Conservation (phyloP, 2,113 vertebrate genomes). For the Carassius gibelio region DNA sequence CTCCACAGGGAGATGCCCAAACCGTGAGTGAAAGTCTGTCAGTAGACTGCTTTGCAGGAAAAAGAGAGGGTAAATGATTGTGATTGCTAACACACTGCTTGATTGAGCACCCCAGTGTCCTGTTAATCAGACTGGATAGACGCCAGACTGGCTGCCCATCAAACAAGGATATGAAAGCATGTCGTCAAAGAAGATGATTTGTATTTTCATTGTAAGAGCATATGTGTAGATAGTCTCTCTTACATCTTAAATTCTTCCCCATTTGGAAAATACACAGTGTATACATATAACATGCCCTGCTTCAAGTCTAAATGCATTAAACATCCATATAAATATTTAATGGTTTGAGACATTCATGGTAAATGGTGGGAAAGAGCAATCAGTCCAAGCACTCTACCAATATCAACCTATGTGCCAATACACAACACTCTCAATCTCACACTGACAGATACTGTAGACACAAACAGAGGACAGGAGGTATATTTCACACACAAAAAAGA, state of each 20-base stretch:
- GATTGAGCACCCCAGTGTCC: conserved; percentile 44
- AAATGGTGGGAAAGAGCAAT: conserved; percentile 4
- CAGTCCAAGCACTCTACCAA: conserved; percentile 9
- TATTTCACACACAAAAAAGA: background rate
- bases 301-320: background rate
- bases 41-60: conserved; percentile 16
- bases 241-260: background rate
- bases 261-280: background rate
- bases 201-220: background rate
- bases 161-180: background rate
- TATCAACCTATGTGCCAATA: conserved; percentile 25
- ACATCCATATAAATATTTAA: background rate
- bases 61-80: conserved; percentile 44
- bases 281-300: background rate
- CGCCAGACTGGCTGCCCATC: conserved; percentile 6
- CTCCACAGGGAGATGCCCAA: conserved; percentile 19
- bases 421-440: background rate
- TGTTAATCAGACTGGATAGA: conserved; percentile 34
- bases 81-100: conserved; percentile 44
- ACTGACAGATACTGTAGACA: background rate
- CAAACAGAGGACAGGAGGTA: background rate
- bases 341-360: background rate
- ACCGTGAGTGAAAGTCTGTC: conserved; percentile 2
- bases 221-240: background rate
- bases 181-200: background rate